Base-by-base conservation (phyloP, 2,888 invertebrate species). In the Mimumesa dahlbomi region DNA sequence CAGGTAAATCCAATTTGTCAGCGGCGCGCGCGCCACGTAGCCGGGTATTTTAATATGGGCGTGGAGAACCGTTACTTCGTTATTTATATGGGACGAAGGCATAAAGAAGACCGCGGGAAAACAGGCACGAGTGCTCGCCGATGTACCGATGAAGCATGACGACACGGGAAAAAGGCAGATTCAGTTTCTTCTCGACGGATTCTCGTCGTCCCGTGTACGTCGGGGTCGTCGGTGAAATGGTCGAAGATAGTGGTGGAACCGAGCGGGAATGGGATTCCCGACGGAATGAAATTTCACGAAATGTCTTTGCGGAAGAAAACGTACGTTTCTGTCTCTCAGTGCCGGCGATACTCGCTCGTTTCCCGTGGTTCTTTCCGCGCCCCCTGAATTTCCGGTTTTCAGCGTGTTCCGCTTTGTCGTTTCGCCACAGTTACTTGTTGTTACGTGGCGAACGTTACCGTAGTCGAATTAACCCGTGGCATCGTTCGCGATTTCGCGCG, bases 1-100 rank as follows among this genome's bases (percentile, higher is more conserved):
- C 14, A 5, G 18, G 22, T 1, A 56, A 2, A 56, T 63, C 18
- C 19, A 34, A 64, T 64, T 63, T 56, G 5, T 16, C 25, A 25
- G 25, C 34, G 31, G 9, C 31, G 3, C 31, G 14, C 16, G n/a
- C 6, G 43, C 14, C n/a, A n/a, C 11, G 5, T n/a, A 45, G 22
- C n/a, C 16, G 11, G 31, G 13, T 42, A 46, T 50, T 13, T 64
- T 43, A 56, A 64, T 36, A 38, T 9, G 19, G 14, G 6, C 4
- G 31, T 16, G 31, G 13, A 29, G 49, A 34, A n/a, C 21, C 38
- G 29, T 58, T 40, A 11, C 42, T 38, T 40, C 46, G 40, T 53
- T 58, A 53, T 58, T 58, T 46, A 50, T 18, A 42, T 13, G 25
- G 11, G 13, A 9, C 1, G 18, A 7, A 5, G 2, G n/a, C 1